Evolutionary conservation across 2,797 vertebrate genomes (phyloP).

Genomic region (Eulemur mongoz): DNA sequence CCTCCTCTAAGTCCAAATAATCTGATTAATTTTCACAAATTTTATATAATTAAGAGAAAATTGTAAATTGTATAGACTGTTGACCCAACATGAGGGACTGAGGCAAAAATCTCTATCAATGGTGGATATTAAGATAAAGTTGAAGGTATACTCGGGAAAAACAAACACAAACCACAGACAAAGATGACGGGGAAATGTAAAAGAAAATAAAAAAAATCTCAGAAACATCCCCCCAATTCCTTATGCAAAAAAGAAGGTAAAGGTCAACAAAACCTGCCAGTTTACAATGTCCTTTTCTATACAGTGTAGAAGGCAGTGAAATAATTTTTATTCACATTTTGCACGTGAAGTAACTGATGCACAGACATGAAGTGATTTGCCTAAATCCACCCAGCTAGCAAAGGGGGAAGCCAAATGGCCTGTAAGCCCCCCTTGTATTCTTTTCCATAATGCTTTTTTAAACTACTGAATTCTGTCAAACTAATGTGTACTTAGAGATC

Average conservation of each 20-base stretch:
- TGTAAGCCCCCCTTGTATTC: fast-evolving
- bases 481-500: background rate
- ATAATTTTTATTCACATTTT: background rate
- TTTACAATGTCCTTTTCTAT: background rate
- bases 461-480: background rate
- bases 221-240: background rate
- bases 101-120: background rate
- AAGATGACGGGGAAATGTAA: background rate
- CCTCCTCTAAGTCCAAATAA: background rate
- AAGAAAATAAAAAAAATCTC: background rate
- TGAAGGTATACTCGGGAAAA: background rate
- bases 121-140: background rate
- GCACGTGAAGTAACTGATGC: background rate
- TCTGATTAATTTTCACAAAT: background rate
- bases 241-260: background rate
- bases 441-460: background rate
- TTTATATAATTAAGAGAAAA: background rate
- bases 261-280: background rate
- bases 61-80: background rate
- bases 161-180: background rate
- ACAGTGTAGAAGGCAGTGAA: background rate
- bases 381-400: background rate
- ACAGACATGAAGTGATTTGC: background rate
- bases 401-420: background rate
- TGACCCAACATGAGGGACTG: background rate